phyloP scores from a whole-genome alignment of 2,888 invertebrate species.

The Torymus tubicola region DNA sequence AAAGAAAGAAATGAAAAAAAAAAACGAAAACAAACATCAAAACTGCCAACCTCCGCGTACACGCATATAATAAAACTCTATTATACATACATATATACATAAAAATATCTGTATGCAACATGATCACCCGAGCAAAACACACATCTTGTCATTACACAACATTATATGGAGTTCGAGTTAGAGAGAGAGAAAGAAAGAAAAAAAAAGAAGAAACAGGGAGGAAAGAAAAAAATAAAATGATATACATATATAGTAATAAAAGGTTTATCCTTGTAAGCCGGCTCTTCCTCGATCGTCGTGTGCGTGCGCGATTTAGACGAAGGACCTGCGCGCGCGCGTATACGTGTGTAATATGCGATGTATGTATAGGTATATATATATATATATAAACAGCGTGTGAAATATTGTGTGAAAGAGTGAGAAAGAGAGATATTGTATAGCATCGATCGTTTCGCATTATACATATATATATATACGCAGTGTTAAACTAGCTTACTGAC shows the following conservation, averaged over 20 bases:
- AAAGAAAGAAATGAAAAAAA: neutral
- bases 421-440: conserved; percentile 31
- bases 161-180: neutral
- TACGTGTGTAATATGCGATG: too few species aligned
- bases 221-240: neutral
- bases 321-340: too few species aligned
- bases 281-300: conserved; percentile 7
- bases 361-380: too few species aligned
- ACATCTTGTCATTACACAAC: conserved; percentile 11
- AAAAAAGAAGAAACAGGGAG: neutral
- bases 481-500: conserved; percentile 48
- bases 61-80: conserved; percentile 12
- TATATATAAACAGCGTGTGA: too few species aligned
- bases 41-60: conserved; percentile 47
- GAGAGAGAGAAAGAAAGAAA: neutral
- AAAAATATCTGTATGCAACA: conserved; percentile 26
- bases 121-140: conserved; percentile 24
- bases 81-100: conserved; percentile 20
- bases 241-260: too few species aligned
- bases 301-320: neutral
- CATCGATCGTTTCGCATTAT: conserved; percentile 39
- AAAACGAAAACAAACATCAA: conserved; percentile 12
- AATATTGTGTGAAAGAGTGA: conserved; percentile 1
- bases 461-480: conserved; percentile 32
- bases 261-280: conserved; percentile 1